A percentile compares a stretch with the other conserved stretches of the same genome.
Evolutionary conservation across 2,888 invertebrate genomes (phyloP).

Genomic region (Dasysyrphus tricinctus): DNA sequence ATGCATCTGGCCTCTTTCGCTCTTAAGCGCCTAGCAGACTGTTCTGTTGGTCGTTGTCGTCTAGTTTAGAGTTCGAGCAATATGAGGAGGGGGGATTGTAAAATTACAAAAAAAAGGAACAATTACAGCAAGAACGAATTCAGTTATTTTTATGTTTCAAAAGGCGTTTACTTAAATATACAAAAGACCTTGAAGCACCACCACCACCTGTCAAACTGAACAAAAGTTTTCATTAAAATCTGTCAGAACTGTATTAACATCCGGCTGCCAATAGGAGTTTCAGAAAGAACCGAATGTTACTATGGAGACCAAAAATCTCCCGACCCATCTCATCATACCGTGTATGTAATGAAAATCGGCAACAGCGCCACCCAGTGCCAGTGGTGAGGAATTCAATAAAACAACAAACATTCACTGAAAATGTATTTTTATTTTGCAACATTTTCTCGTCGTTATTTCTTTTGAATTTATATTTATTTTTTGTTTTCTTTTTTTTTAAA

Average conservation of each 20-base stretch:
- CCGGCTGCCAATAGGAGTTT: constrained; percentile 23
- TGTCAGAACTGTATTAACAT: constrained; percentile 52
- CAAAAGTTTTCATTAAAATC: constrained; percentile 70
- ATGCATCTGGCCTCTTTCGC: constrained; percentile 57
- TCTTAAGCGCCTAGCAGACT: constrained; percentile 16
- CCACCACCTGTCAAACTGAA: constrained; percentile 71
- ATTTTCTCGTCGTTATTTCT: constrained; percentile 39
- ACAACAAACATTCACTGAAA: constrained; percentile 54
- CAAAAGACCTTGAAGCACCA: constrained; percentile 62
- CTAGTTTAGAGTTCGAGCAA: neutral
- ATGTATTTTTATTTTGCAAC: constrained; percentile 64
- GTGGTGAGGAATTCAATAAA: constrained; percentile 23
- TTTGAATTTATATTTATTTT: constrained; percentile 27
- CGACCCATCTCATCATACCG: neutral
- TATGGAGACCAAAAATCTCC: neutral
- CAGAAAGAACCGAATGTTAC: constrained; percentile 59
- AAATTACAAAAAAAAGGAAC: constrained; percentile 11
- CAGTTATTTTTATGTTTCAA: constrained; percentile 28
- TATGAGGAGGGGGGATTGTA: neutral
- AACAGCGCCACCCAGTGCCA: constrained; percentile 6
- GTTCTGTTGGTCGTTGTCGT: constrained; percentile 2
- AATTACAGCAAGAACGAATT: neutral
- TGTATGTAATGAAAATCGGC: neutral
- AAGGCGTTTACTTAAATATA: constrained; percentile 52
- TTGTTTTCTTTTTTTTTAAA: neutral